Percentiles rank a stretch among this genome's conserved stretches.
Conservation (phyloP, 2,888 invertebrate genomes). For the Parnassius smintheus region DNA sequence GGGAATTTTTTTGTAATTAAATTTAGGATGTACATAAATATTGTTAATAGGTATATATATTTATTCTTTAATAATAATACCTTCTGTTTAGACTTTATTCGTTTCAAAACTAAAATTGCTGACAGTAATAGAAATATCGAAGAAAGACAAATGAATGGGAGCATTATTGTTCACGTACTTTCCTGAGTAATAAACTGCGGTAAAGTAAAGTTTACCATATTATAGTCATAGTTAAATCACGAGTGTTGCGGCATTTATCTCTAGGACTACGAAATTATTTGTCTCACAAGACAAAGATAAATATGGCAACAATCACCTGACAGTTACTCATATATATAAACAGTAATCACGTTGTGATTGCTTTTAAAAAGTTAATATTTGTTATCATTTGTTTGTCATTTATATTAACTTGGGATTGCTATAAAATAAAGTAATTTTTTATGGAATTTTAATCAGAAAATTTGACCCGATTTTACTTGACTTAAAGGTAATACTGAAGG, state of each 20-base stretch:
- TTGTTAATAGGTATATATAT: constrained; percentile 8
- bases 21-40: not conserved
- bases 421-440: too few relatives aligned
- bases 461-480: too few relatives aligned
- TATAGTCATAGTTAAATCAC: constrained; percentile 28
- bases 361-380: constrained; percentile 16
- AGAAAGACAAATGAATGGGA: constrained; percentile 53
- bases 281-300: constrained; percentile 26
- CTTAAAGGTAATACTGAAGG: too few relatives aligned
- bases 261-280: constrained; percentile 13
- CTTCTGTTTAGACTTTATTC: constrained; percentile 47
- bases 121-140: constrained; percentile 53
- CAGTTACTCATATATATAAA: constrained; percentile 10
- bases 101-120: constrained; percentile 51
- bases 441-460: too few relatives aligned
- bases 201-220: constrained; percentile 38
- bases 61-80: constrained; percentile 32
- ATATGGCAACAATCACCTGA: constrained; percentile 21
- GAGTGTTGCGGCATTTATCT: constrained; percentile 26
- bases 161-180: constrained; percentile 47
- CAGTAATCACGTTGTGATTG: constrained; percentile 18
- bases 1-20: too few relatives aligned
- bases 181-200: constrained; percentile 30
- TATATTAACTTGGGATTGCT: constrained; percentile 5
- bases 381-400: constrained; percentile 14